Base-by-base conservation (phyloP, 2,888 invertebrate species). In the Scaptomyza cyrtandrae region DNA sequence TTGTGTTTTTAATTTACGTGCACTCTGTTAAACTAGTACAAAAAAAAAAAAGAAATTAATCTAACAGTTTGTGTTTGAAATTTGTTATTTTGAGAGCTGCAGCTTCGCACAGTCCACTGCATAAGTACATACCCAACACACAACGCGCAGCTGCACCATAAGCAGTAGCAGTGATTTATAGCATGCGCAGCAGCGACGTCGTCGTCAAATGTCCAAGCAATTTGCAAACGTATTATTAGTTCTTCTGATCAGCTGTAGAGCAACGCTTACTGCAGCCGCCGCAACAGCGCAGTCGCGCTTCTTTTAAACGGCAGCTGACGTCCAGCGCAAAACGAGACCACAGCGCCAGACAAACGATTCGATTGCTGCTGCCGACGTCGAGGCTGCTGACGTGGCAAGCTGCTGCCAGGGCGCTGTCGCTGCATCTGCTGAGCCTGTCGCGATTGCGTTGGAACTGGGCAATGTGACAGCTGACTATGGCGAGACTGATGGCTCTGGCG, bases 401-500 rank as follows among this genome's bases (percentile, higher is more conserved):
- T 85, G 85, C 45, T 85, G 85, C 10, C 78, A 76, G 6, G 82
- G 75, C 35, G 71, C 82, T 39, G 73, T 65, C 33, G 64, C 75
- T 0, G 66, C 58, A 16, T 43, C 67, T 11, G 62, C 39, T 6
- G 77, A 76, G 63, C 78, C 82, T 45, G 64, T 68, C 19, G 65
- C 82, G 49, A 29, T 84, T 6, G 46, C 78, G 1, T 50, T 72
- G 61, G 82, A 91, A 45, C 68, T 92, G 45, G 77, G 88, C 62
- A 89, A 89, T 59, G 82, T 91, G 9, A 85, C 89, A 6, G 83
- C 80, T 0, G 91, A 92, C 7, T 92, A 91, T 57, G 78, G 90
- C 19, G 85, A 89, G 13, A 78, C 80, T 16, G 90, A 91, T 19
- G 89, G 90, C 3, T 88, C 86, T 10, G 87, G 83, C 50, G 84